phyloP scores from a whole-genome alignment of 2,113 vertebrate genomes.

The Choloepus hoffmanni region DNA sequence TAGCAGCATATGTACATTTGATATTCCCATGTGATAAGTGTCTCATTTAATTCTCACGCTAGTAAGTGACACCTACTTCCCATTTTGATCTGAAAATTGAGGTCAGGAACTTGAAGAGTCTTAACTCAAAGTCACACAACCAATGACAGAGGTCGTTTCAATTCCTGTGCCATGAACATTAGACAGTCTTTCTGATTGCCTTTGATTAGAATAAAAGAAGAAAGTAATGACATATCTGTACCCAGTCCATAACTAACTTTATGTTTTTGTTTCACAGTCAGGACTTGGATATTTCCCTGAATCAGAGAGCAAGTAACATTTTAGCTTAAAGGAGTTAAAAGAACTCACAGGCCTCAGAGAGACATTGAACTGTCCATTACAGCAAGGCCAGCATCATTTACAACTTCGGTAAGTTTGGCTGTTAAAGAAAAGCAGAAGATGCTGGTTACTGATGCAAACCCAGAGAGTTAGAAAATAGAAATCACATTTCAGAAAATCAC shows the following conservation, averaged over 20 bases:
- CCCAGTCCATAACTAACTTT: neutral
- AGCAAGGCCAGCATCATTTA: neutral
- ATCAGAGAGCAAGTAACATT: neutral
- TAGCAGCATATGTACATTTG: accelerated
- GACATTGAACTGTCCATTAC: neutral
- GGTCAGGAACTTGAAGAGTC: neutral
- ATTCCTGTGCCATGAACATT: neutral
- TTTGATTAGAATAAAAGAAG: neutral
- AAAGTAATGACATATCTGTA: neutral
- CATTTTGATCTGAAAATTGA: neutral
- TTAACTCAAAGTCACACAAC: neutral
- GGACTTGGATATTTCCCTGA: neutral
- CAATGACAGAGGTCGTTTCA: neutral
- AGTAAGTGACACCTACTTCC: neutral
- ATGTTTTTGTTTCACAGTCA: neutral
- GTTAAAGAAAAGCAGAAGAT: neutral
- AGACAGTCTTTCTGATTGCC: neutral
- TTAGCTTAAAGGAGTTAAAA: neutral
- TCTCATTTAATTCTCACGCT: neutral
- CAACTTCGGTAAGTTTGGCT: neutral
- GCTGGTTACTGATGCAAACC: neutral
- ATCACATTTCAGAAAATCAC: neutral
- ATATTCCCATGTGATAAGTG: accelerated
- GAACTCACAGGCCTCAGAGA: neutral
- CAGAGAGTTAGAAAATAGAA: neutral